phyloP scores from a whole-genome alignment of 2,797 vertebrate species.

The Pipistrellus pygmaeus region DNA sequence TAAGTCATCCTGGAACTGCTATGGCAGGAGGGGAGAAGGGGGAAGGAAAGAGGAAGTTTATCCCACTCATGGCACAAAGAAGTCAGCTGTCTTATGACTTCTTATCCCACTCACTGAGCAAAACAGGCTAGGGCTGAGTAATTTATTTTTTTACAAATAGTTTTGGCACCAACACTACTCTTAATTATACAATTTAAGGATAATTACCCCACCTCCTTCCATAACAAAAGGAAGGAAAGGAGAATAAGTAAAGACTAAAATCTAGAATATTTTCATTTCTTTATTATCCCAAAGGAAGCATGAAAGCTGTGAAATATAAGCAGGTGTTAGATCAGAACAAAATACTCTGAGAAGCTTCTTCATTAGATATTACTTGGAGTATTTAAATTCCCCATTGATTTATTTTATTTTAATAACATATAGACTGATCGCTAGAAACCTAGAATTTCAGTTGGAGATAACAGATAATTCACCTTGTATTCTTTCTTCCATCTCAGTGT shows the following conservation, averaged over 20 bases:
- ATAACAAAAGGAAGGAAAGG: not conserved
- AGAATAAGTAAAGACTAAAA: not conserved
- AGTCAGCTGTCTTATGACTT: not conserved
- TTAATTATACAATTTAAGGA: not conserved
- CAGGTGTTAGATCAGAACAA: not conserved
- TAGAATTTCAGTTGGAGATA: not conserved
- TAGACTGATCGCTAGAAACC: not conserved
- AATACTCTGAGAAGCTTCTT: not conserved
- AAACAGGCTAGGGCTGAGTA: no score
- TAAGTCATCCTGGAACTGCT: not conserved
- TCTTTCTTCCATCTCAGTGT: not conserved
- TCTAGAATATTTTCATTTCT: not conserved
- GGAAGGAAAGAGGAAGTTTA: not conserved
- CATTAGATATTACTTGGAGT: not conserved
- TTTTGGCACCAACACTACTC: not conserved
- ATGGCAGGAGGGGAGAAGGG: not conserved
- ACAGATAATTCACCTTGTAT: not conserved
- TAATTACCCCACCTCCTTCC: not conserved
- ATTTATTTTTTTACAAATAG: not conserved
- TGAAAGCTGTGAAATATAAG: not conserved
- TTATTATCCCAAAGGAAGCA: not conserved
- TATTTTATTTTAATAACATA: not conserved
- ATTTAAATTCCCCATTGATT: constrained; percentile 25
- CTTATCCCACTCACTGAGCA: not conserved
- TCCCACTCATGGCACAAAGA: not conserved